Evolutionary conservation across 2,888 invertebrate species (phyloP).

Genomic region (Melangyna quadrimaculata): DNA sequence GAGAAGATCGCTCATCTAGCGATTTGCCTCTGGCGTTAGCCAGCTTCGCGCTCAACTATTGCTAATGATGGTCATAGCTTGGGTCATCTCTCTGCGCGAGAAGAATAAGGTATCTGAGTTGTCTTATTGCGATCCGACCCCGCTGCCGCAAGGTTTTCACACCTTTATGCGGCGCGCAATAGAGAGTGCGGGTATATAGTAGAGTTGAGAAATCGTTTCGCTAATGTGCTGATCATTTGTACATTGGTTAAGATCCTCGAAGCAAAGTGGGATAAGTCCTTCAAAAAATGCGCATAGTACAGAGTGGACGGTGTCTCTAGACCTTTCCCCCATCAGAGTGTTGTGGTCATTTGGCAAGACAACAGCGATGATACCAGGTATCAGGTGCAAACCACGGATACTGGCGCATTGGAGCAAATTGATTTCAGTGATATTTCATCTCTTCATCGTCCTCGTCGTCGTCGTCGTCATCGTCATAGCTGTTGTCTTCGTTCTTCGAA

Average conservation of each 20-base stretch:
- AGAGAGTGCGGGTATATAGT: neutral
- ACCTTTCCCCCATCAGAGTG: constrained; percentile 58
- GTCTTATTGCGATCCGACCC: constrained; percentile 44
- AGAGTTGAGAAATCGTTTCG: constrained; percentile 66
- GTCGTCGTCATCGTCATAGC: neutral
- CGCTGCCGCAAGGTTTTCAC: constrained; percentile 67
- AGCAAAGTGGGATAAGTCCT: constrained; percentile 56
- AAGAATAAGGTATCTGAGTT: constrained; percentile 25
- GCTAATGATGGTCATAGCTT: constrained; percentile 65
- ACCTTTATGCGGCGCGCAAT: constrained; percentile 44
- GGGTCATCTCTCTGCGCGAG: constrained; percentile 50
- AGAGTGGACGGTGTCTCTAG: neutral
- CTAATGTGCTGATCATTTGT: constrained; percentile 72
- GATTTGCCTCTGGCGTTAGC: constrained; percentile 63
- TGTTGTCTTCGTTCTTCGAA: neutral
- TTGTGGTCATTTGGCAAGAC: constrained; percentile 56
- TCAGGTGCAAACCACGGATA: constrained; percentile 59
- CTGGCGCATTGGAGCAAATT: constrained; percentile 62
- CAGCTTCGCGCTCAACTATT: constrained; percentile 50
- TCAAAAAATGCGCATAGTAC: neutral
- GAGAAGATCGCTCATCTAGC: constrained; percentile 61
- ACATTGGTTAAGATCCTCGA: constrained; percentile 59
- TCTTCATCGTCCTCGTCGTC: constrained; percentile 43
- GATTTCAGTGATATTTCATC: constrained; percentile 69
- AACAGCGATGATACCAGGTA: constrained; percentile 69